A percentile compares a stretch with the other conserved stretches of the same genome.
phyloP scores from a whole-genome alignment of 2,797 vertebrate species.

The Pseudochirops cupreus region DNA sequence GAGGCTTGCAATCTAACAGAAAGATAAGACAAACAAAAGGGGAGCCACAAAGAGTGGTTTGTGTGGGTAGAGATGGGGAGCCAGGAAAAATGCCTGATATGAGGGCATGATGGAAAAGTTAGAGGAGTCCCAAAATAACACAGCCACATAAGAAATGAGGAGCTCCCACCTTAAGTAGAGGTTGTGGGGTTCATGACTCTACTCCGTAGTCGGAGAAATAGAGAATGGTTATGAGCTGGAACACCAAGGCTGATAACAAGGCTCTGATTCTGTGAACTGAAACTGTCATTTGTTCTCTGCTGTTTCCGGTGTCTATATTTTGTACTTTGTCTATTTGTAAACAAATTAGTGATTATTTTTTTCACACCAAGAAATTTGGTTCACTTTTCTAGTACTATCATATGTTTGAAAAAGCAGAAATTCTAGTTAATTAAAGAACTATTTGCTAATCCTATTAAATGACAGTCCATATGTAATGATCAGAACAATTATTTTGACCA shows the following conservation, averaged over 20 bases:
- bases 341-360: neutral
- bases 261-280: neutral
- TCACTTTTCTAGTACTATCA: constrained; percentile 1
- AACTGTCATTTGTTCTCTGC: neutral
- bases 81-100: neutral
- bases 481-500: constrained; percentile 5
- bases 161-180: neutral
- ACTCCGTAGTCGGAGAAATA: neutral
- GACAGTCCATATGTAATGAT: neutral
- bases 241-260: neutral
- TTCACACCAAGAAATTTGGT: constrained; percentile 7
- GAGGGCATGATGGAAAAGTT: neutral
- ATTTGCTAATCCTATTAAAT: constrained; percentile 26
- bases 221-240: neutral
- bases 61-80: neutral
- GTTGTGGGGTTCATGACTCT: neutral
- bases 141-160: neutral
- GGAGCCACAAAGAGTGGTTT: neutral
- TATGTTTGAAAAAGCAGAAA: neutral
- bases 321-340: neutral
- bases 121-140: neutral
- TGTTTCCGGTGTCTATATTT: neutral
- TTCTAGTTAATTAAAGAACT: neutral
- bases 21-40: neutral
- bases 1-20: neutral